These are phyloP conservation scores for Montipora efflorescens DNA, from an alignment of 64 coral and sea anemone species.

Conservation along the genomic window DNA sequence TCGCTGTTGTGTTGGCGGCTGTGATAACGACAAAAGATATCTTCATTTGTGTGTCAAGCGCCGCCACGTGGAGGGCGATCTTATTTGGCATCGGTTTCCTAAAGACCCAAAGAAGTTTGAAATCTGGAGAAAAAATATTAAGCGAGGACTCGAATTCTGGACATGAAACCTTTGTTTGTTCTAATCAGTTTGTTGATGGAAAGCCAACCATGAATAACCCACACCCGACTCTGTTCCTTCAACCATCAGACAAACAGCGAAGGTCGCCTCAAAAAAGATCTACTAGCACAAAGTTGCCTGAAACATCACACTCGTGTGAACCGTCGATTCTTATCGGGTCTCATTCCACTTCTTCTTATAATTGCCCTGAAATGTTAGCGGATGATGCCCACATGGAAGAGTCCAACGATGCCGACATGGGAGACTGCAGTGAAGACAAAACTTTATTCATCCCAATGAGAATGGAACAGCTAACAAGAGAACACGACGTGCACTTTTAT, in stretches of 20 bases:
- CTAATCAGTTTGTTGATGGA: conserved; percentile 73
- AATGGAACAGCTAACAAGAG: conserved; percentile 34
- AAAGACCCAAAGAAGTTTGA: conserved; percentile 44
- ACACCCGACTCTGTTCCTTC: conserved; percentile 51
- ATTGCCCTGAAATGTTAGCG: not conserved
- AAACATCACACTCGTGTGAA: conserved; percentile 20
- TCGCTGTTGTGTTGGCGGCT: conserved; percentile 49
- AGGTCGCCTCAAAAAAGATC: conserved; percentile 39
- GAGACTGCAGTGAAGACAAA: not conserved
- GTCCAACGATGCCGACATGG: not conserved
- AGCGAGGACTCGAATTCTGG: conserved; percentile 50
- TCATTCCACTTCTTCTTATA: conserved; percentile 13
- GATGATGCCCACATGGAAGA: conserved; percentile 23
- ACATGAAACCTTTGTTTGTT: conserved; percentile 52
- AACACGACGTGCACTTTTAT: conserved; percentile 21
- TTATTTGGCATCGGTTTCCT: conserved; percentile 47
- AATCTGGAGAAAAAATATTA: conserved; percentile 38
- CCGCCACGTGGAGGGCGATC: not conserved
- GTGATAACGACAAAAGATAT: conserved; percentile 26
- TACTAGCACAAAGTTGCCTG: conserved; percentile 22
- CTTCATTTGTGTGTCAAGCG: conserved; percentile 3
- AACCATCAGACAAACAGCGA: conserved; percentile 31
- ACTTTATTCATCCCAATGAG: conserved; percentile 14
- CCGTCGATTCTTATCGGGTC: conserved; percentile 1
- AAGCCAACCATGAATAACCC: conserved; percentile 43